phyloP scores from a whole-genome alignment of 1,140 invertebrate genomes.

The Galleria mellonella region DNA sequence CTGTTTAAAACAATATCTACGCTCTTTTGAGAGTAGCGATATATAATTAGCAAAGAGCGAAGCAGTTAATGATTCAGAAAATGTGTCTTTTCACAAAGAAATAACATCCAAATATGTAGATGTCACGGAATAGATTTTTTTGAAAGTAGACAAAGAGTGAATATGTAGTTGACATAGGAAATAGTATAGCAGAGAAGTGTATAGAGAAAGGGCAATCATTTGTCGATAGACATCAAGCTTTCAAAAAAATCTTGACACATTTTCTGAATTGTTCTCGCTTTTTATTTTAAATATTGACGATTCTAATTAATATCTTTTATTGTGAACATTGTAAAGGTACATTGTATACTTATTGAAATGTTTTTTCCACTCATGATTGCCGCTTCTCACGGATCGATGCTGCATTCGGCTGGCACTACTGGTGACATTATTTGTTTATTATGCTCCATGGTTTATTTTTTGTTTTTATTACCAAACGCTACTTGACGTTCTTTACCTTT shows the following conservation, averaged over 20 bases:
- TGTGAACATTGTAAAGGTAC: constrained; percentile 15
- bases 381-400: constrained; percentile 72
- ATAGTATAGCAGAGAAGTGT: constrained; percentile 28
- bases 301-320: constrained; percentile 9
- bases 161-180: constrained; percentile 40
- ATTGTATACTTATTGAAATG: constrained; percentile 62
- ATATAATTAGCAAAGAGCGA: constrained; percentile 42
- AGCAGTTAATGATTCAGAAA: constrained; percentile 79
- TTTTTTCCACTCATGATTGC: constrained; percentile 75
- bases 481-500: constrained; percentile 38
- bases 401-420: constrained; percentile 66
- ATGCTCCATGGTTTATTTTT: constrained; percentile 22
- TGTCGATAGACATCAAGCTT: constrained; percentile 57
- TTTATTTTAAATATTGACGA: constrained; percentile 14
- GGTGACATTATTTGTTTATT: constrained; percentile 42
- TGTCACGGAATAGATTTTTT: constrained; percentile 67
- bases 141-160: constrained; percentile 69
- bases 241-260: constrained; percentile 75
- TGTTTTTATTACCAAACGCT: constrained; percentile 32
- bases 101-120: constrained; percentile 48
- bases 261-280: constrained; percentile 68
- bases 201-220: constrained; percentile 68
- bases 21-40: constrained; percentile 21
- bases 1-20: constrained; percentile 14
- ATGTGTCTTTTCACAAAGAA: constrained; percentile 91